Percentiles rank a stretch among this genome's conserved stretches.
Conservation (phyloP, 2,888 invertebrate genomes). For the Hydroisotoma schaefferi region DNA sequence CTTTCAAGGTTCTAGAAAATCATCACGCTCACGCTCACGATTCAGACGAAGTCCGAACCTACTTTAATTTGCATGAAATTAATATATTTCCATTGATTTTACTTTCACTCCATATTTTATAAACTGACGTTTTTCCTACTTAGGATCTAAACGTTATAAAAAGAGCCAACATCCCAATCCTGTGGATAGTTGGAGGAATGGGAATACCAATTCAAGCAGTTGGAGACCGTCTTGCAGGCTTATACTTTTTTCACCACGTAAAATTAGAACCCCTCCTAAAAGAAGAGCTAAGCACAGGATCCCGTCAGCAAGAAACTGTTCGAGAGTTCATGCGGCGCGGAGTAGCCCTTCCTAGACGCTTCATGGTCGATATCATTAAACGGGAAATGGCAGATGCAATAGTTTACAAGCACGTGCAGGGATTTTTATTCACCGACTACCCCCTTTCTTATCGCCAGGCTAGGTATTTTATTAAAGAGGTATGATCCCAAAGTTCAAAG, state of each 20-base stretch:
- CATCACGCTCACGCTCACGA: too few relatives aligned
- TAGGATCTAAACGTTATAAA: slow-evolving; percentile 17
- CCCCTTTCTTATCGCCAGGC: slow-evolving; percentile 17
- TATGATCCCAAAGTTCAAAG: background rate
- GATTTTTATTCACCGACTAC: slow-evolving; percentile 22
- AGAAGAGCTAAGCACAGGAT: slow-evolving; percentile 16
- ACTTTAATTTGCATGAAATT: too few relatives aligned
- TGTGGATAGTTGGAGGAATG: slow-evolving; percentile 17
- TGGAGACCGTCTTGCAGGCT: slow-evolving; percentile 12
- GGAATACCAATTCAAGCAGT: slow-evolving; percentile 20
- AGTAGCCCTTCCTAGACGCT: slow-evolving; percentile 20
- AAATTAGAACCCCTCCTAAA: slow-evolving; percentile 23
- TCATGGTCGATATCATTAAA: slow-evolving; percentile 21
- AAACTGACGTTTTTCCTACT: background rate
- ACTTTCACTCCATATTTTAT: too few relatives aligned
- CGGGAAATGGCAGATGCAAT: slow-evolving; percentile 24
- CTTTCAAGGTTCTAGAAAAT: too few relatives aligned
- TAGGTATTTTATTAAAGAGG: slow-evolving; percentile 7
- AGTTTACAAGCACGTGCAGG: slow-evolving; percentile 8
- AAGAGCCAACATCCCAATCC: slow-evolving; percentile 16
- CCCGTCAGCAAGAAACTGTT: slow-evolving; percentile 11
- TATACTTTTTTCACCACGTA: slow-evolving; percentile 15
- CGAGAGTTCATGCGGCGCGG: slow-evolving; percentile 24
- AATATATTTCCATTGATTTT: too few relatives aligned
- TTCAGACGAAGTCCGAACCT: too few relatives aligned